phyloP scores from a whole-genome alignment of 1,140 invertebrate genomes.

The Acromyrmex echinatior region DNA sequence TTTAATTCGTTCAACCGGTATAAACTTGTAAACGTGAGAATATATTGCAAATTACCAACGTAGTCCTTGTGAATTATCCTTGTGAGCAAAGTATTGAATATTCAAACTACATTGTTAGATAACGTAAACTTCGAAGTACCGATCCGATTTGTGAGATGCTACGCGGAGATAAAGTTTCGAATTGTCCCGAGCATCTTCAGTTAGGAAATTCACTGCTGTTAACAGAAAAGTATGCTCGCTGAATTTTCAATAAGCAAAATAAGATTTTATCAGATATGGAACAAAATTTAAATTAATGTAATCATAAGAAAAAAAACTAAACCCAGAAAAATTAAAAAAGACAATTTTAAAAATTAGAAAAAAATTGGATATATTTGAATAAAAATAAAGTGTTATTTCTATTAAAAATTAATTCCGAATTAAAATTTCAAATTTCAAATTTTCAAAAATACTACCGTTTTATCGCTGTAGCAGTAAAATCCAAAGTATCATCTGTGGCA shows the following conservation, averaged over 20 bases:
- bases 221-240: not conserved
- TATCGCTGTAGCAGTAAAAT: not conserved
- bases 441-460: not conserved
- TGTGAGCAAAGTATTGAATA: not conserved
- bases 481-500: slow-evolving; percentile 6
- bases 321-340: not conserved
- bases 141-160: slow-evolving; percentile 9
- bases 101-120: not conserved
- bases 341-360: not conserved
- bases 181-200: slow-evolving; percentile 16
- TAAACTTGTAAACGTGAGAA: not conserved
- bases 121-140: slow-evolving; percentile 11
- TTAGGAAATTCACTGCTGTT: slow-evolving; percentile 26
- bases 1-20: slow-evolving; percentile 12
- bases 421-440: not conserved
- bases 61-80: slow-evolving; percentile 1
- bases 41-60: not conserved
- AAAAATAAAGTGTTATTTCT: not conserved
- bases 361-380: not conserved
- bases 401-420: not conserved
- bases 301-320: not conserved
- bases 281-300: not conserved
- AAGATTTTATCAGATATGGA: not conserved
- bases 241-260: slow-evolving; percentile 13
- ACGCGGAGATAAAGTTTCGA: slow-evolving; percentile 32